A percentile compares a stretch with the other conserved stretches of the same genome.
Evolutionary conservation across 2,888 invertebrate genomes (phyloP).

Genomic region (Noctua janthe): DNA sequence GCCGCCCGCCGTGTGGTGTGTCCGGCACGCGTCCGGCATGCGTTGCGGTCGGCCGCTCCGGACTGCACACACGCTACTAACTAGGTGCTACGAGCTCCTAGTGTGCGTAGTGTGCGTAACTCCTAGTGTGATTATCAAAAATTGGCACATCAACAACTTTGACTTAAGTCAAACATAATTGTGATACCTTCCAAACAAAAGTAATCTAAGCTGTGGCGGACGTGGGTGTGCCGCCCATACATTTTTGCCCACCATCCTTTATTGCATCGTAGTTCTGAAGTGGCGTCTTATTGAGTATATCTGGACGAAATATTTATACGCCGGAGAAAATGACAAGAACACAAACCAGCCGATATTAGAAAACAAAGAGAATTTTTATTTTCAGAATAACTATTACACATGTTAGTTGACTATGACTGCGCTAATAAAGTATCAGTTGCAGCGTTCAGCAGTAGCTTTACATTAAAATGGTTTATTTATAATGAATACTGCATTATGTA

Average conservation of each 20-base stretch:
- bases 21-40: not conserved
- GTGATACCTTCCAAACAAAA: no score
- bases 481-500: slow-evolving; percentile 24
- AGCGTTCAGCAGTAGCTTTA: slow-evolving; percentile 23
- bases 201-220: no score
- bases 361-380: not conserved
- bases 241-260: no score
- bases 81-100: not conserved
- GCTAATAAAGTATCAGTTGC: slow-evolving; percentile 29
- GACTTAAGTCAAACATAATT: no score
- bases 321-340: not conserved
- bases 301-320: not conserved
- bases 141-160: no score
- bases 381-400: not conserved
- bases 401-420: not conserved
- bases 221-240: no score
- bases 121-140: no score
- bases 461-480: slow-evolving; percentile 15
- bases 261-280: no score
- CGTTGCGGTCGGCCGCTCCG: not conserved
- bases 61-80: not conserved
- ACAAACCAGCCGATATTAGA: not conserved
- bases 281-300: no score
- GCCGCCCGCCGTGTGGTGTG: not conserved
- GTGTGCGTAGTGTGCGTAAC: not conserved